phyloP scores from a whole-genome alignment of 2,113 vertebrate genomes.

The Tetrax tetrax region DNA sequence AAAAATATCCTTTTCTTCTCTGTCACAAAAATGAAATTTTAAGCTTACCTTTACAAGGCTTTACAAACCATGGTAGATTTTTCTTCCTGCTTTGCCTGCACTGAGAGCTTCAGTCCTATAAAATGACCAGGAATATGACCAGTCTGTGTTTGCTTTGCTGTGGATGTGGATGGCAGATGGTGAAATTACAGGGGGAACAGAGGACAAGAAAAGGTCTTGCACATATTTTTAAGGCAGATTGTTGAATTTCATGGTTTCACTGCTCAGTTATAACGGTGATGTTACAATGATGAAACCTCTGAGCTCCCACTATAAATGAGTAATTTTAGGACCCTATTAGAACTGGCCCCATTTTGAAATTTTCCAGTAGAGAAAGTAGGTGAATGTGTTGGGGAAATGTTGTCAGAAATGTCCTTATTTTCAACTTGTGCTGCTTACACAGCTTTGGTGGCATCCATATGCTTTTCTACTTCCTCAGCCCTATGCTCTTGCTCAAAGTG shows the following conservation, averaged over 20 bases:
- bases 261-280: background rate
- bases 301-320: fast-evolving
- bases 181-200: background rate
- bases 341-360: background rate
- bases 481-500: background rate
- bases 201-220: background rate
- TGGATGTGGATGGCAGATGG: background rate
- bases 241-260: background rate
- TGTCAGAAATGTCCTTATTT: background rate
- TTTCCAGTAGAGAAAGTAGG: background rate
- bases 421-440: background rate
- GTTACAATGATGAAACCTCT: background rate
- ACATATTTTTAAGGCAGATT: background rate
- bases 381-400: background rate
- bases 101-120: background rate
- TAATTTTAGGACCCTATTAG: background rate
- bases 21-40: background rate
- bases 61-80: background rate
- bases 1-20: background rate
- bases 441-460: background rate
- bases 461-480: background rate
- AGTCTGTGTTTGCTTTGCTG: background rate
- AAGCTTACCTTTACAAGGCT: background rate
- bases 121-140: background rate
- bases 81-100: background rate